Base-by-base conservation (phyloP, 2,888 invertebrate species). In the Crioceris asparagi region DNA sequence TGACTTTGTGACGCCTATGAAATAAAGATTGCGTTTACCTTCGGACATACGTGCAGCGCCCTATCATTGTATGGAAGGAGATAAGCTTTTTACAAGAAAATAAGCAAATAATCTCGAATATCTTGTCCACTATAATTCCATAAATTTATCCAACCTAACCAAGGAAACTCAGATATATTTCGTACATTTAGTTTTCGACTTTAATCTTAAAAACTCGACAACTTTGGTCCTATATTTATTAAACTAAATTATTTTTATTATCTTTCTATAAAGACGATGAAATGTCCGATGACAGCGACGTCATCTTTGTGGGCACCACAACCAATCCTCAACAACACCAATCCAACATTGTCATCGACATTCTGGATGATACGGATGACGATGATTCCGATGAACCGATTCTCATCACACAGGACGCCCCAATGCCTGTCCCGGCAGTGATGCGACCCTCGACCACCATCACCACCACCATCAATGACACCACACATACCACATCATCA, bases 231-330 rank as follows among this genome's bases (percentile, higher is more conserved):
- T 17, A 15, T 17, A 7, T n/a, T 6, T 3, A 15, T n/a, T 11
- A 10, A 17, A 12, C 11, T 12, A 17, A 16, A 32, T 17, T 11
- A 14, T 47, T 39, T 7, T 36, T 31, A 7, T 49, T 43, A 11
- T 46, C 30, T 55, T 29, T 25, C 44, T 32, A n/a, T n/a, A n/a
- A n/a, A 51, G 41, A 27, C 12, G 50, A 53, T 38, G 46, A 53
- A 31, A 49, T 57, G 29, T 55, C 57, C 3, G 61, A 57, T 26
- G 60, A 62, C 32, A 63, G 62, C 44, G 64, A 64, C 41, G 61
- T 64, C 4, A 53, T 59, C 26, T 47, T 63, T 32, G 57, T 64
- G 3, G 55, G 47, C 26, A 46, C 47, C 29, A 45, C 47, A 18
- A 32, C 45, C n/a, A 51, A 53, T 35, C 54, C 56, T 4, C n/a